Percentiles rank a stretch among this genome's conserved stretches.
Conservation (phyloP, 2,113 vertebrate species). For the Tragelaphus strepsiceros region DNA sequence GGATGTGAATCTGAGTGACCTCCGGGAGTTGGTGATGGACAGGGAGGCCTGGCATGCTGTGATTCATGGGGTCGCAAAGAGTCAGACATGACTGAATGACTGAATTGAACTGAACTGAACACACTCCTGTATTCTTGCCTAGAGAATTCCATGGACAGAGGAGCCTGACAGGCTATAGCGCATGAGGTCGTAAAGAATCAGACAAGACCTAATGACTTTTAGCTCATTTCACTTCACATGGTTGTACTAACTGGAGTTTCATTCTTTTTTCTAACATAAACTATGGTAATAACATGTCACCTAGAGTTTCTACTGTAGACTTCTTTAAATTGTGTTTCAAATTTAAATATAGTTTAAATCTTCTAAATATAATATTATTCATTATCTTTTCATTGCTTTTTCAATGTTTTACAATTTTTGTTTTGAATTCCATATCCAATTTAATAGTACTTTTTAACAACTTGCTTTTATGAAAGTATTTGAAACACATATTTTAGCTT, state of each 20-base stretch:
- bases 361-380: background rate
- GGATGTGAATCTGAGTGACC: too few species aligned
- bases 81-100: fast-evolving
- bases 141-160: background rate
- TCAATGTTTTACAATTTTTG: background rate
- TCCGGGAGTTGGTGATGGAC: fast-evolving
- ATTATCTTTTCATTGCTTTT: background rate
- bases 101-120: too few species aligned
- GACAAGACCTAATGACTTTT: fast-evolving
- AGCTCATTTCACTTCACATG: background rate
- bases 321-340: background rate
- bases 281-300: background rate
- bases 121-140: background rate
- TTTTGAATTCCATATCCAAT: background rate
- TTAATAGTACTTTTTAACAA: background rate
- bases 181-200: background rate
- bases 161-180: background rate
- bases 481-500: background rate
- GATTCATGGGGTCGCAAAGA: too few species aligned
- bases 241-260: background rate
- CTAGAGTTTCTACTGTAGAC: background rate
- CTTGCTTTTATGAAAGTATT: background rate
- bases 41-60: too few species aligned
- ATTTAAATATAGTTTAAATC: background rate
- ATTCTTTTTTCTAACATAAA: background rate